Evolutionary conservation across 2,113 vertebrate genomes (phyloP), one percentile per base, ranked within the genome.

Genomic region (Eidolon helvum): DNA sequence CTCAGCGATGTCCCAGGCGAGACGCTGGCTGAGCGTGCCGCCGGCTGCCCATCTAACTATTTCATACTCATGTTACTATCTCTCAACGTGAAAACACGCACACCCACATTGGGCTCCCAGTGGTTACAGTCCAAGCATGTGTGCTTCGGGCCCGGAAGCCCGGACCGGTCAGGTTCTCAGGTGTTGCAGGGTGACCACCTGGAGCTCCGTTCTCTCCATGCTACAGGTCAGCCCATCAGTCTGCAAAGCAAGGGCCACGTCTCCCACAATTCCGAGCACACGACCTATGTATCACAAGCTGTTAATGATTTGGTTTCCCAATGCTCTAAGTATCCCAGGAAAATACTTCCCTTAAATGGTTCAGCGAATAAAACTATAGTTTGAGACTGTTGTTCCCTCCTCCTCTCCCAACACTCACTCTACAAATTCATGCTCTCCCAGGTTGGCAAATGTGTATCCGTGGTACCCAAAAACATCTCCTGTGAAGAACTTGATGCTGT

Each of bases 401-500:
- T 59, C 21, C 45, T n/a, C 40, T 40, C 18, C 40, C 66, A n/a
- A 7, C 0, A 99, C 99, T 99, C 98, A 99, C 99, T 99, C 99
- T 1, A 99, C 99, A 22, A 99, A 99, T 93, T 99, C 99, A 93
- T 99, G 99, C 43, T 99, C 99, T 79, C 99, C 99, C 0, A 99
- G 99, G 98, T 99, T 98, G 6, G 99, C 99, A 96, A 99, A 99
- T 98, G 99, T 99, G 97, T 99, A 99, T 75, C 99, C 99, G 0
- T 99, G 99, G 98, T 99, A 99, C 96, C 99, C 99, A 4, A 99
- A 99, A 21, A 99, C 99, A 21, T 99, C 99, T 0, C 99, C 99
- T 0, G 99, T 98, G 96, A 99, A 99, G 93, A 99, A 99, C 87
- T 99, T 99, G 97, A 99, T 93, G 89, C 98, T 98, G 68, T 98